Evolutionary conservation across 92 coral and sea anemone species (phyloP), one percentile per base, ranked within the genome.

Genomic region (Paramuricea clavata): DNA sequence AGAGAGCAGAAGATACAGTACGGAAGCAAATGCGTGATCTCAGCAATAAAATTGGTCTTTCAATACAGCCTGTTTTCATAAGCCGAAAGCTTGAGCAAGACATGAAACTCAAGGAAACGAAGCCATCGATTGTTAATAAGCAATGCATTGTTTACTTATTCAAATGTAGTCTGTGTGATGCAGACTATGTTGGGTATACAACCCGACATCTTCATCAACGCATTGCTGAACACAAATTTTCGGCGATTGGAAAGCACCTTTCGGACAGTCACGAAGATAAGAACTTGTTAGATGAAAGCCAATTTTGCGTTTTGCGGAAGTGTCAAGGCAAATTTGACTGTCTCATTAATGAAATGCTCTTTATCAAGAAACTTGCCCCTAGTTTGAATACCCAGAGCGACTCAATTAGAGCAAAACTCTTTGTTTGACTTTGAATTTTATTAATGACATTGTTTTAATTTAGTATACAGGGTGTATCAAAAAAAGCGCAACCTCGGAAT

Each of bases 191-290:
- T 23, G 70, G 70, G 0, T 64, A 64, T 0, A 43, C 77, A 1
- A 9, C 43, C 21, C 77, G 54, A 7, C 74, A 69, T 15, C 28
- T 69, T 27, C 74, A 69, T 7, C 74, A 69, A 69, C 74, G 44
- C 42, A 69, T 69, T 69, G 74, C 2, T 11, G 74, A 69, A 69
- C 74, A 69, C 39, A 69, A 69, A 15, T 2, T 3, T 1, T 69
- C 74, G 28, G 74, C 15, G 44, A 27, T 69, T 0, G 41, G 74
- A 16, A 69, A 69, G 28, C 74, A 23, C 15, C 0, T 69, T 0
- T 27, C 0, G 13, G 47, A 69, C 5, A 3, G 6, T 36, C 47
- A 69, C 28, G 74, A 17, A 69, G 27, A 2, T n/a, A n/a, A n/a
- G n/a, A n/a, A n/a, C n/a, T n/a, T n/a, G n/a, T n/a, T n/a, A n/a